Conservation (phyloP, 23 tunicate genomes). For the Ascidia mentula region DNA sequence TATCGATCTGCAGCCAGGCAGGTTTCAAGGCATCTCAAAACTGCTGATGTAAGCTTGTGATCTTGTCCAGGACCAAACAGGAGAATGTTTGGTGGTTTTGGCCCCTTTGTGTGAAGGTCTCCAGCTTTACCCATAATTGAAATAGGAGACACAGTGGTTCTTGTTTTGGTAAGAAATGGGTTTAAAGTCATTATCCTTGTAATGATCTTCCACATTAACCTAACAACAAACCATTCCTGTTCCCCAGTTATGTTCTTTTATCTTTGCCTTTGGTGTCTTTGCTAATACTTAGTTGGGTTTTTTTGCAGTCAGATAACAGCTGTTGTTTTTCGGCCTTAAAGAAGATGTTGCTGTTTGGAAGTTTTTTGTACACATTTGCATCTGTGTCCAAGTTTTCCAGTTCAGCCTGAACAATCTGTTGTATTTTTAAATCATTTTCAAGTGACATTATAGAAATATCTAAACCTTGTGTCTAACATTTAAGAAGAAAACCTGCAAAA, state of each 20-base stretch:
- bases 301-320: slow-evolving; percentile 43
- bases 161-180: slow-evolving; percentile 19
- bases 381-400: slow-evolving; percentile 40
- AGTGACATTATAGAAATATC: slow-evolving; percentile 32
- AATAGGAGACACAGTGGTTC: slow-evolving; percentile 14
- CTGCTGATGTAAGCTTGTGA: neutral
- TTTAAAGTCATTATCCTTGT: slow-evolving; percentile 17
- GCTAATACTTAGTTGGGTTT: slow-evolving; percentile 10
- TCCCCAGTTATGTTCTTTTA: no score
- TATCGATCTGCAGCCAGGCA: slow-evolving; percentile 29
- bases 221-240: no score
- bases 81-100: slow-evolving; percentile 73
- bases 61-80: slow-evolving; percentile 24
- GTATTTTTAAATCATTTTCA: slow-evolving; percentile 19
- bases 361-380: slow-evolving; percentile 57
- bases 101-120: neutral
- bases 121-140: slow-evolving; percentile 8
- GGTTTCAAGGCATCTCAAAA: slow-evolving; percentile 15
- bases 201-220: no score
- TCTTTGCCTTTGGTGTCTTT: no score
- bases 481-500: no score
- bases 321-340: slow-evolving; percentile 32
- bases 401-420: slow-evolving; percentile 58
- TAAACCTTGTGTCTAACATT: no score
- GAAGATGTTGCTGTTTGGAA: slow-evolving; percentile 67